phyloP scores from a whole-genome alignment of 1,140 invertebrate species.

The Dysdera silvatica region DNA sequence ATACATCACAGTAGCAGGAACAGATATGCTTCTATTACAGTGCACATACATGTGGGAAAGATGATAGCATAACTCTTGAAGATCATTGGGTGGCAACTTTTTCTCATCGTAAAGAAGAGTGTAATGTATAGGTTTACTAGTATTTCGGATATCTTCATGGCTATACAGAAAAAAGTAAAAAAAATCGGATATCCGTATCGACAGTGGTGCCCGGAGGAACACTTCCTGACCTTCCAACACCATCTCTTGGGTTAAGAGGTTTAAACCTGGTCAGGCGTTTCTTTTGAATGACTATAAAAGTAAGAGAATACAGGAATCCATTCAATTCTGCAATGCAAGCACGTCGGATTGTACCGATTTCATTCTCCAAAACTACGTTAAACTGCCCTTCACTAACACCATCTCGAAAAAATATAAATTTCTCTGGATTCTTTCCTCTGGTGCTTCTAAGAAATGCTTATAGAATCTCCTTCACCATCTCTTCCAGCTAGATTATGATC shows the following conservation, averaged over 20 bases:
- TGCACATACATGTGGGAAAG: slow-evolving; percentile 32
- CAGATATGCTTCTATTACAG: slow-evolving; percentile 29
- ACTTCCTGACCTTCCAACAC: slow-evolving; percentile 48
- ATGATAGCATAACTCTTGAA: slow-evolving; percentile 31
- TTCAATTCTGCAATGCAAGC: neutral
- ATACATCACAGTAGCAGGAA: slow-evolving; percentile 35
- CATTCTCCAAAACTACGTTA: slow-evolving; percentile 33
- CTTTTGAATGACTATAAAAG: slow-evolving; percentile 32
- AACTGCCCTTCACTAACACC: slow-evolving; percentile 48
- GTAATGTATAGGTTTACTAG: slow-evolving; percentile 27
- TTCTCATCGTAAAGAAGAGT: slow-evolving; percentile 31
- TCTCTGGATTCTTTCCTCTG: slow-evolving; percentile 32
- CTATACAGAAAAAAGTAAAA: slow-evolving; percentile 76
- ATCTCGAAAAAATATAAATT: slow-evolving; percentile 46
- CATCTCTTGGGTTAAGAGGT: slow-evolving; percentile 29
- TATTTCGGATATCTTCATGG: slow-evolving; percentile 50
- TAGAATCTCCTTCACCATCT: slow-evolving; percentile 49
- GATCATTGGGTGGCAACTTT: slow-evolving; percentile 19
- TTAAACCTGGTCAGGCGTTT: slow-evolving; percentile 25
- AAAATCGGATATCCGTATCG: slow-evolving; percentile 66
- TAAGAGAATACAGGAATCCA: slow-evolving; percentile 21
- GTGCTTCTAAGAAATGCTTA: slow-evolving; percentile 6
- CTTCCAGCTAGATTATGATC: slow-evolving; percentile 50
- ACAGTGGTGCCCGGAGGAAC: slow-evolving; percentile 76
- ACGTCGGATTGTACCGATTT: slow-evolving; percentile 21